Base-by-base conservation (phyloP, 1,140 invertebrate species). In the Aphelenchoides besseyi region DNA sequence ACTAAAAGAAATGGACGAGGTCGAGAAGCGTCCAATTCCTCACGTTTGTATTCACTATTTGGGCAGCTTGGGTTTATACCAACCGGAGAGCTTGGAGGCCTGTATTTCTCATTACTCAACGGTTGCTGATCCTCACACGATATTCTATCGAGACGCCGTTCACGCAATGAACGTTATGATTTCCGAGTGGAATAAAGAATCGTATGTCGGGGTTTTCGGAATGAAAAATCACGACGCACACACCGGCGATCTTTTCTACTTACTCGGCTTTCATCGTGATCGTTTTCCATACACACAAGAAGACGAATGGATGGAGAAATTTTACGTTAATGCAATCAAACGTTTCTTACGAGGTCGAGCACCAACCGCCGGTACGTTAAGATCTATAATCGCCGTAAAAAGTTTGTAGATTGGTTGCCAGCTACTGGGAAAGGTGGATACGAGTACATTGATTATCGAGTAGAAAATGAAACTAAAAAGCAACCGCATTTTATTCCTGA, bases 11-110 rank as follows among this genome's bases (percentile, higher is more conserved):
- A 8, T 59, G 55, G 12, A 23, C 16, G 55, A 59, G 23, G 5
- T 59, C 12, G 55, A 59, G 18, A 23, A 59, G 12, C 55, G 26
- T 59, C 55, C 55, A 33, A 8, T 59, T 5, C 5, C 5, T 5
- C 55, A 59, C 18, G 23, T 59, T 28, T 59, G 55, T 23, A 59
- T 33, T 5, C 55, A 59, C 55, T 59, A 59, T 33, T 33, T 59
- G 26, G 5, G 12, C 32, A 16, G 5, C 5, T 59, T 59, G 5
- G 55, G 55, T 33, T 59, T 8, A 8, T 59, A 29, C 18, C 5
- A 28, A 33, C 5, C 5, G 12, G 55, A 5, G 12, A 33, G 5
- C 5, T 8, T 59, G 26, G 55, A 59, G 23, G 55, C 55, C 26
- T 59, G 55, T 33, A 23, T 59, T 59, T 12, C 5, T 5, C 55